A percentile compares a stretch with the other conserved stretches of the same genome.
Evolutionary conservation across 2,113 vertebrate genomes (phyloP).

Genomic region (Corapipo altera): DNA sequence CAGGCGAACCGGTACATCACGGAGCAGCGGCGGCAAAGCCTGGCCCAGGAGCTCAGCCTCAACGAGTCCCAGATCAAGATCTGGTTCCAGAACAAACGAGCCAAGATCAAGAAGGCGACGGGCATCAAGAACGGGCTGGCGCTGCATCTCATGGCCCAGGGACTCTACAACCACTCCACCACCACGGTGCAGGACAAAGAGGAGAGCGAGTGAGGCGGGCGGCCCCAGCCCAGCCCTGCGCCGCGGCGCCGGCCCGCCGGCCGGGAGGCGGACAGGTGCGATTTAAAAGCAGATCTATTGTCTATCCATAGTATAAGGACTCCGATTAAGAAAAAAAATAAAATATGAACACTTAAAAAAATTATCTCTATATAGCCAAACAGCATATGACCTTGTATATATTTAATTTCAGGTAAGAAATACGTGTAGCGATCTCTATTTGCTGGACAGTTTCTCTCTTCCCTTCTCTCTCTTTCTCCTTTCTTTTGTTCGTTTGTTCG

Average conservation of each 20-base stretch:
- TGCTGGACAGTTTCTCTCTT: slow-evolving; percentile 78
- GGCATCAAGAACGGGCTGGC: slow-evolving; percentile 91
- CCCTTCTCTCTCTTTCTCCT: neutral
- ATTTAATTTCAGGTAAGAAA: slow-evolving; percentile 95
- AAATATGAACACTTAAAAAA: slow-evolving; percentile 75
- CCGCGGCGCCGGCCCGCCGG: neutral
- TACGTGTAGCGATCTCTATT: slow-evolving; percentile 83
- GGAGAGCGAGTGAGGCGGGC: slow-evolving; percentile 84
- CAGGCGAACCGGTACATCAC: slow-evolving; percentile 92
- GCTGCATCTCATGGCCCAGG: slow-evolving; percentile 91
- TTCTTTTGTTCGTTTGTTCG: slow-evolving; percentile 36
- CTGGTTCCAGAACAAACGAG: slow-evolving; percentile 93
- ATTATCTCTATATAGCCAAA: slow-evolving; percentile 95
- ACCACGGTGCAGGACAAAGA: slow-evolving; percentile 96
- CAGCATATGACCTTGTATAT: slow-evolving; percentile 94
- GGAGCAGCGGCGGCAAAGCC: slow-evolving; percentile 87
- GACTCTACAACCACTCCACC: slow-evolving; percentile 93
- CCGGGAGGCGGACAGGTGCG: slow-evolving; percentile 80
- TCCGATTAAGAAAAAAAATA: slow-evolving; percentile 55
- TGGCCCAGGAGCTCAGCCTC: slow-evolving; percentile 89
- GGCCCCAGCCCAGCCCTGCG: slow-evolving; percentile 1
- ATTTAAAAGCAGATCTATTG: slow-evolving; percentile 87
- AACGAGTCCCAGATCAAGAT: slow-evolving; percentile 94
- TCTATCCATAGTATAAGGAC: slow-evolving; percentile 90
- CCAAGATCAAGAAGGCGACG: slow-evolving; percentile 90